Percentiles rank a stretch among this genome's conserved stretches.
These are phyloP conservation scores for Mionectes macconnelli DNA, from an alignment of 2,113 vertebrate genomes.

Conservation along the genomic window DNA sequence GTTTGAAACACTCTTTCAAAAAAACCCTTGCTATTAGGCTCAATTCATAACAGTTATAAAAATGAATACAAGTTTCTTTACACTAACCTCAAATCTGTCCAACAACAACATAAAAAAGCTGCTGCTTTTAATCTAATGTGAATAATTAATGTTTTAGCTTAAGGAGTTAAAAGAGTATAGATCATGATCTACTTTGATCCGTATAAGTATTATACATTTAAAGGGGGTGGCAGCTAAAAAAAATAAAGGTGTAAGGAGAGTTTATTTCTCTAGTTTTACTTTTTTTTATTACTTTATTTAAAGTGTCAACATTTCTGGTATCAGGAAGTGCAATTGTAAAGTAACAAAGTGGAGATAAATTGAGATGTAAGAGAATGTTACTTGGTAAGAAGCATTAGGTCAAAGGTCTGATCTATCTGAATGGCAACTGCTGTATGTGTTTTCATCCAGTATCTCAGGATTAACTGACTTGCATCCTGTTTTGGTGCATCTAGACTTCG, in stretches of 20 bases:
- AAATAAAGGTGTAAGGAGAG: not conserved
- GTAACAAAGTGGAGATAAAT: not conserved
- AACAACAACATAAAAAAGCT: not conserved
- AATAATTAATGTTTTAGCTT: not conserved
- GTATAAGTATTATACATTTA: not conserved
- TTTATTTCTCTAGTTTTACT: not conserved
- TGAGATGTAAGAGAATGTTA: not conserved
- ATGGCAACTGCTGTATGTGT: not conserved
- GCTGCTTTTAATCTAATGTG: not conserved
- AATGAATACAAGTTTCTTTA: not conserved
- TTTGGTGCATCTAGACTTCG: not conserved
- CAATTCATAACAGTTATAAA: not conserved
- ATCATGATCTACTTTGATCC: not conserved
- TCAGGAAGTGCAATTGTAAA: not conserved
- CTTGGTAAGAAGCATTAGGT: not conserved
- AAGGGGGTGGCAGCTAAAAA: not conserved
- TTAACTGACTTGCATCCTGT: not conserved
- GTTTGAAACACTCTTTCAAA: not conserved
- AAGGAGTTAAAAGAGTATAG: not conserved
- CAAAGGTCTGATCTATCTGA: not conserved
- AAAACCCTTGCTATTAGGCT: not conserved
- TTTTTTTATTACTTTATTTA: not conserved
- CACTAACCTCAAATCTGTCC: not conserved
- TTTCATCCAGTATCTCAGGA: not conserved
- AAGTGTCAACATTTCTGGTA: not conserved